A percentile compares a stretch with the other conserved stretches of the same genome.
phyloP scores from a whole-genome alignment of 2,797 vertebrate genomes.

The Catharus ustulatus region DNA sequence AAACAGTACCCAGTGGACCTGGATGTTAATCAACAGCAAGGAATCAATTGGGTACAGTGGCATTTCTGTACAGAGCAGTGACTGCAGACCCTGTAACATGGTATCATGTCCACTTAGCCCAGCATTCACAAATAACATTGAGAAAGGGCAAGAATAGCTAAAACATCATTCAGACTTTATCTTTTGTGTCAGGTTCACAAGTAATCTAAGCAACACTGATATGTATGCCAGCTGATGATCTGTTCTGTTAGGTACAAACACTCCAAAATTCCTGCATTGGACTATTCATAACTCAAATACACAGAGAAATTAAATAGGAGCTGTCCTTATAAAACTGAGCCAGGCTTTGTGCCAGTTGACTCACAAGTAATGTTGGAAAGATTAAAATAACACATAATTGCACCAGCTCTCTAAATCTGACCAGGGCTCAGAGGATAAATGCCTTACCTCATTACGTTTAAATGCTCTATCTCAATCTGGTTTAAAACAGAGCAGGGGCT shows the following conservation, averaged over 20 bases:
- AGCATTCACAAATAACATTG: neutral
- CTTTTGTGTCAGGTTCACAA: neutral
- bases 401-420: conserved; percentile 52
- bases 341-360: conserved; percentile 12
- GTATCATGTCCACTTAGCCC: neutral
- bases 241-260: neutral
- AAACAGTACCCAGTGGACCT: neutral
- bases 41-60: rapidly evolving
- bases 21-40: neutral
- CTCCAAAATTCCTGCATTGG: neutral
- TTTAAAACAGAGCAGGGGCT: conserved; percentile 34
- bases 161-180: neutral
- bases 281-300: neutral
- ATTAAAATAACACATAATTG: conserved; percentile 41
- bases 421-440: conserved; percentile 50
- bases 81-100: neutral
- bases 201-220: neutral
- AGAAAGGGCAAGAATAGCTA: neutral
- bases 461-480: conserved; percentile 35
- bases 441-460: conserved; percentile 17
- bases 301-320: neutral
- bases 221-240: neutral
- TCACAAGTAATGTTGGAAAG: conserved; percentile 26
- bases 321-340: conserved; percentile 44
- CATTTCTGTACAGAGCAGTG: neutral